phyloP scores from a whole-genome alignment of 2,113 vertebrate genomes.

The Furnarius figulus region DNA sequence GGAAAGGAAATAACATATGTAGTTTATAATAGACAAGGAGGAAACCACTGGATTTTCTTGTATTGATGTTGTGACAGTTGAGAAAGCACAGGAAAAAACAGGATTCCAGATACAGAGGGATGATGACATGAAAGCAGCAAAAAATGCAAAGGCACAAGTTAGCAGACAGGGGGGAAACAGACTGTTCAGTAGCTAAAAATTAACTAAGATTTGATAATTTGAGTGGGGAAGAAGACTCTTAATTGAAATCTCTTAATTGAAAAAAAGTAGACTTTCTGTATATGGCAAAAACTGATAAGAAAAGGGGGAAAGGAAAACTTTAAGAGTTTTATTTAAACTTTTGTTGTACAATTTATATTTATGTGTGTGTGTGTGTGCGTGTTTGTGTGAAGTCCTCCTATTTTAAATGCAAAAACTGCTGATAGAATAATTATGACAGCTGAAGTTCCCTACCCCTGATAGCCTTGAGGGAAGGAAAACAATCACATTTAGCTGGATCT shows the following conservation, averaged over 20 bases:
- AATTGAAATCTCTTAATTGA: not conserved
- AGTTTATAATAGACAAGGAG: not conserved
- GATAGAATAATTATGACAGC: not conserved
- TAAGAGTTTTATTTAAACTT: not conserved
- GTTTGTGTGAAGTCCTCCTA: not conserved
- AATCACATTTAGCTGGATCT: not conserved
- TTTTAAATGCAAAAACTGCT: not conserved
- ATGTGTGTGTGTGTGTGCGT: too few relatives aligned
- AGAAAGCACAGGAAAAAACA: not conserved
- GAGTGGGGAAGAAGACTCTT: not conserved
- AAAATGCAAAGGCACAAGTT: not conserved
- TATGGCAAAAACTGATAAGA: not conserved
- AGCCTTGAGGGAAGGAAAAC: not conserved
- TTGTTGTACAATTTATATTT: not conserved
- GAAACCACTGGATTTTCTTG: not conserved
- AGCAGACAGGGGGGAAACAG: not conserved
- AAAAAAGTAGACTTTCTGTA: not conserved
- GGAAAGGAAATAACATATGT: not conserved
- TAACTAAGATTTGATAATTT: not conserved
- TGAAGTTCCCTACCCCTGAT: not conserved
- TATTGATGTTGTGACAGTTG: not conserved
- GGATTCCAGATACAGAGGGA: not conserved
- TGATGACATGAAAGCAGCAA: not conserved
- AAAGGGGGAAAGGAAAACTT: not conserved
- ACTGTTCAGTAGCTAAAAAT: not conserved